phyloP scores from a whole-genome alignment of 2,797 vertebrate species.

The Dicrostonyx torquatus region DNA sequence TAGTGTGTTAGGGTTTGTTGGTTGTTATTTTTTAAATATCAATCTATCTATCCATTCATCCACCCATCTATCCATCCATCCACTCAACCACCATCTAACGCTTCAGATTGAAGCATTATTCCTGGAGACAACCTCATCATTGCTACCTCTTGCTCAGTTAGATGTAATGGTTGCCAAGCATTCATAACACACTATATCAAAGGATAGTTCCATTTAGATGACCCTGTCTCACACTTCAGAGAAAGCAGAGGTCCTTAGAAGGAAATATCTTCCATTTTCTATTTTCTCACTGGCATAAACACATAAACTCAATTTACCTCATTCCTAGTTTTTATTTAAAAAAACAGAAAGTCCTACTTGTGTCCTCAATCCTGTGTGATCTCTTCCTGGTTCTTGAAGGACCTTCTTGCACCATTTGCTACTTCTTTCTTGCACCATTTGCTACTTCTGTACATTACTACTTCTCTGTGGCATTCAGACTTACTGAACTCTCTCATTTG shows the following conservation, averaged over 20 bases:
- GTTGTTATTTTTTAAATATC: neutral
- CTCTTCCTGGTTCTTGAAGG: neutral
- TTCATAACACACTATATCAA: neutral
- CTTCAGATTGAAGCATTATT: neutral
- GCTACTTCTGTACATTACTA: neutral
- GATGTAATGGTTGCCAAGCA: neutral
- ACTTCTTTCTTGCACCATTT: neutral
- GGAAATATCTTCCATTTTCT: neutral
- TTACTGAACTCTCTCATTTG: neutral
- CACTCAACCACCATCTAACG: neutral
- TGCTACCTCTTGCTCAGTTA: conserved; percentile 10
- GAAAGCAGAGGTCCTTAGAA: neutral
- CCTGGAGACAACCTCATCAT: neutral
- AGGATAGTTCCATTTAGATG: neutral
- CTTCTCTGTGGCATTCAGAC: neutral
- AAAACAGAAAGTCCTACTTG: neutral
- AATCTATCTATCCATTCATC: neutral
- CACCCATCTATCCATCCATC: neutral
- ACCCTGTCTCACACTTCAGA: neutral
- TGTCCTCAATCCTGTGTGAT: neutral
- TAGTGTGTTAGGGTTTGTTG: neutral
- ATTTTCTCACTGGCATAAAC: neutral
- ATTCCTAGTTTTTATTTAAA: neutral
- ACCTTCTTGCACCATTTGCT: neutral
- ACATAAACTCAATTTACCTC: neutral